Evolutionary conservation across 2,888 invertebrate species (phyloP), one percentile per base, ranked within the genome.

Genomic region (Spicauda simplicius): DNA sequence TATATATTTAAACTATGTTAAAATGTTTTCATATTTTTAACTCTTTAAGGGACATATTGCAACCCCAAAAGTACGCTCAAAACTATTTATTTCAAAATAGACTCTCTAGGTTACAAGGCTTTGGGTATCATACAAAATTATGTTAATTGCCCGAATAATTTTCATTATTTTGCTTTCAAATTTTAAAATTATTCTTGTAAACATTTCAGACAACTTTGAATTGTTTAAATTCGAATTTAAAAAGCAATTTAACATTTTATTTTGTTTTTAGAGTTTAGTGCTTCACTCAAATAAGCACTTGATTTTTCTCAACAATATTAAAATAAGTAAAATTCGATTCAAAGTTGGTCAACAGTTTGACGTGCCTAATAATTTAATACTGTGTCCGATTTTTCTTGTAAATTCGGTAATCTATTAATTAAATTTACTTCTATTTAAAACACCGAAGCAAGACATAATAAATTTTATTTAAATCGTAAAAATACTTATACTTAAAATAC

Each of bases 61-160:
- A 20, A 41, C 58, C 53, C 53, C 37, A 58, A 70, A 61, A 50
- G 54, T 63, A 59, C 75, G 82, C 82, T 83, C 82, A 82, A 82
- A 76, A 74, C 73, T 76, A 83, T 83, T 83, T 83, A 83, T 82
- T 81, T 73, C 69, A 74, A 60, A 54, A 53, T 25, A 57, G 50
- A 25, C 48, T 48, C 16, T 54, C 53, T 59, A 45, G 25, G 53
- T 54, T 62, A 54, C 62, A 54, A 41, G 11, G 54, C 62, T 61
- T 25, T 41, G 25, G 62, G 12, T 41, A 14, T 41, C 12, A 14
- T 33, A 33, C 33, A 41, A 41, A 41, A 41, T 41, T 41, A 14
- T 41, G 0, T 41, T 41, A 10, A 2, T 14, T 41, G 7, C 14
- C 12, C 1, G 14, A 41, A 41, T 14, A 41, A 41, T 41, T 41